phyloP scores from a whole-genome alignment of 92 coral and sea anemone species.

The Hydrozoanthus gracilis region DNA sequence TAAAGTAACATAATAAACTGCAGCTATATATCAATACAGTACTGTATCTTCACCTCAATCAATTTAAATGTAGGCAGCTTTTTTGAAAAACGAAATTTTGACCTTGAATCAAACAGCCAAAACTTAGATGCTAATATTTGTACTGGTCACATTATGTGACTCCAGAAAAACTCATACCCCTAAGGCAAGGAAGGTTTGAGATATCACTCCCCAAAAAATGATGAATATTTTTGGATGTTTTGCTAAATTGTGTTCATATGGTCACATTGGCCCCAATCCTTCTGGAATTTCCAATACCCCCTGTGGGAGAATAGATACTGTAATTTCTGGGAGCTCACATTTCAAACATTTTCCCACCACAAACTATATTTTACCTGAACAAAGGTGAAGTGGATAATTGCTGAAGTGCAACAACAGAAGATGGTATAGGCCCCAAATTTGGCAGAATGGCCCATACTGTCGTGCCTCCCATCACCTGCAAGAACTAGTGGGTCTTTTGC shows the following conservation, averaged over 20 bases:
- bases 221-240: conserved; percentile 10
- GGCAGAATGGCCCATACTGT: conserved; percentile 64
- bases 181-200: conserved; percentile 20
- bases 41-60: conserved; percentile 17
- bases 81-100: not conserved
- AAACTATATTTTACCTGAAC: conserved; percentile 37
- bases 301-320: conserved; percentile 24
- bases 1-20: conserved; percentile 12
- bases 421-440: conserved; percentile 60
- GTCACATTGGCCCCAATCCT: conserved; percentile 4
- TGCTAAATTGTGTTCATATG: conserved; percentile 12
- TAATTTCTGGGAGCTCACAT: conserved; percentile 2
- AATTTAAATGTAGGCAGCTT: conserved; percentile 10
- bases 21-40: conserved; percentile 19
- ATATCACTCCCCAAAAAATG: conserved; percentile 10
- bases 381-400: conserved; percentile 48
- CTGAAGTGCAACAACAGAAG: conserved; percentile 54
- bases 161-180: conserved; percentile 6
- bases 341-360: conserved; percentile 21
- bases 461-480: conserved; percentile 60
- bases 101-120: conserved; percentile 1
- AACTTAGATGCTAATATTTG: conserved; percentile 8
- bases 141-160: conserved; percentile 17
- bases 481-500: conserved; percentile 33
- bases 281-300: conserved; percentile 13